Evolutionary conservation across 2,113 vertebrate genomes (phyloP).

Genomic region (Pseudorectes ferrugineus): DNA sequence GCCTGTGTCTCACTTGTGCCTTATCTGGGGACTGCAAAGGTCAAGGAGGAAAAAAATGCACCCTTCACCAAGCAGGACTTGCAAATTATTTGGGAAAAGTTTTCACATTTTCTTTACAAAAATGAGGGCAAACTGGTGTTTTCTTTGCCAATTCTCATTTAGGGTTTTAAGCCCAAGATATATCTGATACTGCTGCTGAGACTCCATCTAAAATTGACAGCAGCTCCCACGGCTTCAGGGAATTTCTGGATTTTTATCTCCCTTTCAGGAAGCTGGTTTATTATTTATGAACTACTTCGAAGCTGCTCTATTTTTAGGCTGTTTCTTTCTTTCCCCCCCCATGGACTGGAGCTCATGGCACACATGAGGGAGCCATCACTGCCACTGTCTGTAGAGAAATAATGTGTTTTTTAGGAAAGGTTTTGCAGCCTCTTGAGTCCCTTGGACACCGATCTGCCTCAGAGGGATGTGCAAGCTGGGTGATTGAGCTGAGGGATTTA

Average conservation of each 20-base stretch:
- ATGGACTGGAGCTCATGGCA: background rate
- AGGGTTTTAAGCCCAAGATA: background rate
- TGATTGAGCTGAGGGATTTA: background rate
- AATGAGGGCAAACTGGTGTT: background rate
- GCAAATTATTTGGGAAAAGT: background rate
- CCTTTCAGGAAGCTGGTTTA: background rate
- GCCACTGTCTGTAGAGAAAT: background rate
- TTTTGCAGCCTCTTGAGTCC: background rate
- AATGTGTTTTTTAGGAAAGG: background rate
- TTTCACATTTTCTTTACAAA: background rate
- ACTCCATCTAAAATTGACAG: background rate
- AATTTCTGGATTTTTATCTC: background rate
- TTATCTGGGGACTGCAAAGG: background rate
- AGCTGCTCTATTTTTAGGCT: conserved; percentile 39
- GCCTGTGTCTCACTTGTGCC: fast-evolving
- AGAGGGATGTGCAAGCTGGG: background rate
- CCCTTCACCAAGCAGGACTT: background rate
- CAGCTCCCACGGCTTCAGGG: background rate
- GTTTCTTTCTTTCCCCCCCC: background rate
- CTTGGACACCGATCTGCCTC: background rate
- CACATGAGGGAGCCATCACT: background rate
- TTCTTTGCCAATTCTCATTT: background rate
- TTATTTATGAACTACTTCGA: conserved; percentile 43
- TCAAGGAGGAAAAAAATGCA: background rate
- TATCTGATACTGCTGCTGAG: fast-evolving